Conservation (phyloP, 2,888 invertebrate genomes). For the Ramazzottius varieornatus region DNA sequence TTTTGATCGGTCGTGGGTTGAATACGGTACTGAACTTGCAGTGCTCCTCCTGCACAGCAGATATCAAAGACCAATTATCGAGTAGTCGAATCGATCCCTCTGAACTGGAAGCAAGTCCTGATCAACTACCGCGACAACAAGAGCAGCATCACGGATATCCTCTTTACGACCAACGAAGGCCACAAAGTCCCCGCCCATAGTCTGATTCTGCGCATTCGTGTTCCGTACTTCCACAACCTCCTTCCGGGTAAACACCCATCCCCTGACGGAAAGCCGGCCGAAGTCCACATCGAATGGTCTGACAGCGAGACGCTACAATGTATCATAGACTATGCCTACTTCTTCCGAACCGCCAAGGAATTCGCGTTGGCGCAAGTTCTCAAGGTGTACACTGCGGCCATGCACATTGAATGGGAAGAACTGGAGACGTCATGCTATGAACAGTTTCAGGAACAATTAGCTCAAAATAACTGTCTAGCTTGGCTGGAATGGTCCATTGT, state of each 20-base stretch:
- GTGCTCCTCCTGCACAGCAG: too few species aligned
- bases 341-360: background rate
- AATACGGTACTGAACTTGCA: too few species aligned
- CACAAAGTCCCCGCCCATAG: too few species aligned
- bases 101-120: background rate
- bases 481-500: background rate
- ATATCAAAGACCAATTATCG: too few species aligned
- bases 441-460: background rate
- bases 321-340: background rate
- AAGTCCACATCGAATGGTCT: background rate
- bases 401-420: background rate
- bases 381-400: background rate
- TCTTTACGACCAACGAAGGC: too few species aligned
- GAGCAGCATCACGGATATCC: background rate
- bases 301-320: background rate
- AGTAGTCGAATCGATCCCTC: background rate
- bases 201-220: background rate
- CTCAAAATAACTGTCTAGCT: background rate
- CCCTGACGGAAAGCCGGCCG: too few species aligned
- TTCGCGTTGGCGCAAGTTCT: background rate
- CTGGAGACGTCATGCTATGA: background rate
- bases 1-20: too few species aligned
- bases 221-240: background rate
- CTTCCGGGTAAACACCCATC: background rate
- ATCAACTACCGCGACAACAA: background rate